Evolutionary conservation across 2,888 invertebrate genomes (phyloP), one percentile per base, ranked within the genome.

Genomic region (Molorchus minor): DNA sequence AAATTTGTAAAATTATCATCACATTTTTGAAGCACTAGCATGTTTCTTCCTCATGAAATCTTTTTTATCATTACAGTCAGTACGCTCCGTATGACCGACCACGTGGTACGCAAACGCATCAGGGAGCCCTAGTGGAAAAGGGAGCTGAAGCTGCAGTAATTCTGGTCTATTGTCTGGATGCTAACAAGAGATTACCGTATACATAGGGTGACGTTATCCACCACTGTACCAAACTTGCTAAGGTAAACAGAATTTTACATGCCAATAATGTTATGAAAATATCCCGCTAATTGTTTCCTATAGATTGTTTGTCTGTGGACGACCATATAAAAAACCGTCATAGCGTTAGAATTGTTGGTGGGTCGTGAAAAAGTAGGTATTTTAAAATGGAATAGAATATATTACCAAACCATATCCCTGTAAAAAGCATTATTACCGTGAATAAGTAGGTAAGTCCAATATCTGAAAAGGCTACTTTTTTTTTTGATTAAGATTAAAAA

Each of bases 141-240:
- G 63, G 65, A 55, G 59, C 62, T 51, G 59, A 62, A 66, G 54
- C 55, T 41, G 58, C 52, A 62, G 67, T 66, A 69, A 69, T 69
- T 67, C 66, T 60, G 56, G 30, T 40, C 58, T 53, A 66, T 69
- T 69, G 69, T 69, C 62, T 64, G 54, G 67, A 61, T 61, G 51
- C 63, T 59, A 61, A 62, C 68, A 61, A 53, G 62, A 64, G 65
- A 65, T 67, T 68, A 68, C 58, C 60, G 60, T 35, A 35, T 51
- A 45, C 46, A 47, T 60, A 58, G 64, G 62, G 61, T 59, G 52
- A 49, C 30, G 56, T 56, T 58, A 52, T 49, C 40, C 52, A 55
- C 61, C 52, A 53, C 54, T 40, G 56, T 58, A 58, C 56, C 52
- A 53, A 64, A 64, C 64, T 56, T 58, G 61, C 61, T 53, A 64